Base-by-base conservation (phyloP, 2,113 vertebrate species). In the Artemisiospiza belli region DNA sequence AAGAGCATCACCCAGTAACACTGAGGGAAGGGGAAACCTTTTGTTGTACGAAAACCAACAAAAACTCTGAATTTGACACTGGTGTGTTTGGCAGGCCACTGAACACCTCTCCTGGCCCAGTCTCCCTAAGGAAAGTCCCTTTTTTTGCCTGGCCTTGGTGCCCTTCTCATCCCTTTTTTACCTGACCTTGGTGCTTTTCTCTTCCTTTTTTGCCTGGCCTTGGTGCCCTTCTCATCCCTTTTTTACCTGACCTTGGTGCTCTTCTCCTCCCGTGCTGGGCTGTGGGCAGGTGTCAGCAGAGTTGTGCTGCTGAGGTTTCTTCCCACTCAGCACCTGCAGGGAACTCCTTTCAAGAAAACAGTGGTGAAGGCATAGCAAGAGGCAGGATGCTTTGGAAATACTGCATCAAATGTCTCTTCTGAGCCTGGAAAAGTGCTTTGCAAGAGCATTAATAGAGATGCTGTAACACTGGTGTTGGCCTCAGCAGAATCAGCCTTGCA, bases 181-280 rank as follows among this genome's bases (percentile, higher is more conserved):
- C 15, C 51, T 8, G 10, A 2, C 8, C 16, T 67, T 35, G 16
- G 25, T 0, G 1, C 44, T 18, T 27, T 22, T 51, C 31, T 52
- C 54, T 14, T 12, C 31, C 10, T 4, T 24, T 67, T 51, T 33
- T 77, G 25, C 13, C 52, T 11, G 7, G 1, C 6, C 21, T 59
- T 31, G 21, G 25, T 0, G 1, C 54, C 15, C 22, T 18, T 59
- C 54, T 52, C 46, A 37, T 12, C 52, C 52, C 4, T 19, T 66
- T 31, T 27, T 67, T 12, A 13, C 15, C 51, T 8, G 10, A 1
- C 10, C 30, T 57, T 0, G 20, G 24, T 0, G 1, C 37, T 18
- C 25, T 43, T 15, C 15, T 43, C 41, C 15, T 43, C 54, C 37
- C 4, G 0, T 46, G 33, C 54, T 46, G 64, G 27, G 8, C 2